Percentiles rank a stretch among this genome's conserved stretches.
Evolutionary conservation across 2,888 invertebrate species (phyloP).

Genomic region (Eupelmus urozonus): DNA sequence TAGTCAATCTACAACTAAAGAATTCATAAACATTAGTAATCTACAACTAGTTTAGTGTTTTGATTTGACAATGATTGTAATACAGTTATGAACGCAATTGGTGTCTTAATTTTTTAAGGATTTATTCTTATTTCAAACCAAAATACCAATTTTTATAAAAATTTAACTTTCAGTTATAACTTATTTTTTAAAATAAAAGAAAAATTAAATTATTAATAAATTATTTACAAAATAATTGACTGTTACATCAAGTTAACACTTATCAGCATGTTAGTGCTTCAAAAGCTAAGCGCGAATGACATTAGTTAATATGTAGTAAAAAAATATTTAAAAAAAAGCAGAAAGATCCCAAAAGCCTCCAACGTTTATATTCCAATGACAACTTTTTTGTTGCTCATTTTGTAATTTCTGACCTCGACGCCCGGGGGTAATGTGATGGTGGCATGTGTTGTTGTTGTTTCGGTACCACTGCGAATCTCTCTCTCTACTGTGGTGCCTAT

Average conservation of each 20-base stretch:
- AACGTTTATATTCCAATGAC: constrained; percentile 24
- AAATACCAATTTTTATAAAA: too few relatives aligned
- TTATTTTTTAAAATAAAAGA: neutral
- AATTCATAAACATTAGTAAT: too few relatives aligned
- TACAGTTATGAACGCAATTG: too few relatives aligned
- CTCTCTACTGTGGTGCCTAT: constrained; percentile 76
- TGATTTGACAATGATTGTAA: too few relatives aligned
- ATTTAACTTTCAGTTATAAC: too few relatives aligned
- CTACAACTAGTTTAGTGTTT: too few relatives aligned
- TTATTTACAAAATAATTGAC: constrained; percentile 21
- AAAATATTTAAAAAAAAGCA: constrained; percentile 14
- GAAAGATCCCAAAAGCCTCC: constrained; percentile 39
- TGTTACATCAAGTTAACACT: constrained; percentile 10
- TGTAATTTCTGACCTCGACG: constrained; percentile 73
- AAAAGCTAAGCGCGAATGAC: constrained; percentile 36
- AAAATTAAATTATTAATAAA: neutral
- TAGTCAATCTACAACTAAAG: constrained; percentile 12
- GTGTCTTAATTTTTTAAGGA: too few relatives aligned
- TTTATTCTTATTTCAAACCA: too few relatives aligned
- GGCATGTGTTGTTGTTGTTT: constrained; percentile 76
- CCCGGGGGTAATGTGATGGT: constrained; percentile 76
- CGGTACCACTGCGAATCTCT: constrained; percentile 75
- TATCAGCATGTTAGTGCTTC: constrained; percentile 43
- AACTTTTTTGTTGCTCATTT: constrained; percentile 17
- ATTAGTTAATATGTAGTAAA: constrained; percentile 28